A percentile compares a stretch with the other conserved stretches of the same genome.
phyloP scores from a whole-genome alignment of 2,888 invertebrate species.

The Lacanobia wlatinum region DNA sequence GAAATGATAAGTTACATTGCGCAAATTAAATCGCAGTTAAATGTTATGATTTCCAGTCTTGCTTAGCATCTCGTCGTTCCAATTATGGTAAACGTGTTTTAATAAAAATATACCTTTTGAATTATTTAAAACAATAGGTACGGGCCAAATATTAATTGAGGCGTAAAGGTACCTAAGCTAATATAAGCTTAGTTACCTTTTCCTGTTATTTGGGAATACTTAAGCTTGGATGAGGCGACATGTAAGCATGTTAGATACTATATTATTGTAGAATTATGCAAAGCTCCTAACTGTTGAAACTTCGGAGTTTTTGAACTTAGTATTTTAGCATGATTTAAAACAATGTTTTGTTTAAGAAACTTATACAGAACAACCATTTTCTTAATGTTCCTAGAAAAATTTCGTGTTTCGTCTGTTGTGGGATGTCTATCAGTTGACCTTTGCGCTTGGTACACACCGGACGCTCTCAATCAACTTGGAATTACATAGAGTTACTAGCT shows the following conservation, averaged over 20 bases:
- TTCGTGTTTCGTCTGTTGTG: too few relatives aligned
- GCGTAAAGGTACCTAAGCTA: not conserved
- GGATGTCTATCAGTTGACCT: too few relatives aligned
- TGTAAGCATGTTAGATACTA: not conserved
- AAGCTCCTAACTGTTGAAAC: not conserved
- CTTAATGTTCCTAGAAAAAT: too few relatives aligned
- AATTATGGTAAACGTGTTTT: slow-evolving; percentile 9
- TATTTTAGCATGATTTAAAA: too few relatives aligned
- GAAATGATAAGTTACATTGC: slow-evolving; percentile 22
- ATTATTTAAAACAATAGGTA: slow-evolving; percentile 26
- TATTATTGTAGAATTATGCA: not conserved
- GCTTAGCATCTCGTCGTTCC: not conserved
- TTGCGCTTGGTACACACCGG: too few relatives aligned
- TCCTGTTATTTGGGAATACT: not conserved
- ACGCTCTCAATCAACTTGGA: too few relatives aligned
- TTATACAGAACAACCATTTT: not conserved
- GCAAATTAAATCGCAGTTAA: slow-evolving; percentile 10
- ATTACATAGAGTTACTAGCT: too few relatives aligned
- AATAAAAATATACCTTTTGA: slow-evolving; percentile 19
- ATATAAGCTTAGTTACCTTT: not conserved
- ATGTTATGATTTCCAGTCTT: slow-evolving; percentile 5
- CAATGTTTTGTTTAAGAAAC: not conserved
- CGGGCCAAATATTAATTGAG: slow-evolving; percentile 35
- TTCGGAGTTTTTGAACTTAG: not conserved
- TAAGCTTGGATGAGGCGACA: slow-evolving; percentile 1